A percentile compares a stretch with the other conserved stretches of the same genome.
phyloP scores from a whole-genome alignment of 2,797 vertebrate species.

The Chanos chanos region DNA sequence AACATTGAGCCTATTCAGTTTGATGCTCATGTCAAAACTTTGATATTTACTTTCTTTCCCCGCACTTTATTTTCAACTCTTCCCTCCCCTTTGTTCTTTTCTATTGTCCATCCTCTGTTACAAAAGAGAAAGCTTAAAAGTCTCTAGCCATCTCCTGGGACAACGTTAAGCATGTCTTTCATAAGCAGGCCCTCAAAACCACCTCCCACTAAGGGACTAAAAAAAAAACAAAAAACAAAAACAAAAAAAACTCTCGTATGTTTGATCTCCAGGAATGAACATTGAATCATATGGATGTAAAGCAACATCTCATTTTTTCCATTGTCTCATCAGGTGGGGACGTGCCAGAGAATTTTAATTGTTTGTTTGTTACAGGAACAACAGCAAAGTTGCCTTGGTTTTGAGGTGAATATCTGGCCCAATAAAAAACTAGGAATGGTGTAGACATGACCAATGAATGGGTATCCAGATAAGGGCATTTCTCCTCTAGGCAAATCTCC shows the following conservation, averaged over 20 bases:
- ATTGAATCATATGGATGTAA: conserved; percentile 27
- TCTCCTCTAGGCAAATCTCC: conserved; percentile 2
- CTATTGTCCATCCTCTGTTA: too few relatives aligned
- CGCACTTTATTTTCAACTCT: too few relatives aligned
- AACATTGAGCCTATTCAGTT: too few relatives aligned
- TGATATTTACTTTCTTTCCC: too few relatives aligned
- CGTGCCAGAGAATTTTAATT: conserved; percentile 35
- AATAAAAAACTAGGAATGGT: conserved; percentile 21
- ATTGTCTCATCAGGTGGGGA: conserved; percentile 26
- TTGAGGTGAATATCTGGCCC: conserved; percentile 27
- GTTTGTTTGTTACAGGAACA: conserved; percentile 36
- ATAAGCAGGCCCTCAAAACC: conserved; percentile 6
- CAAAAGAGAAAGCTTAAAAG: too few relatives aligned
- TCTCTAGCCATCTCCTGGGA: too few relatives aligned
- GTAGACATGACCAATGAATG: not conserved
- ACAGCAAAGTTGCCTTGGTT: conserved; percentile 22
- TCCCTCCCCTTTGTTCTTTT: too few relatives aligned
- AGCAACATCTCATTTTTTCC: conserved; percentile 35
- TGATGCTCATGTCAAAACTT: too few relatives aligned
- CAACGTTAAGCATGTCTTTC: too few relatives aligned
- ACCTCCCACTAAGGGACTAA: conserved; percentile 8
- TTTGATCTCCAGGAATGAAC: conserved; percentile 32
- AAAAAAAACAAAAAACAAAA: too few relatives aligned
- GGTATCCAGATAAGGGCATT: too few relatives aligned
- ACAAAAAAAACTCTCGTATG: conserved; percentile 18